Evolutionary conservation across 2,888 invertebrate species (phyloP).

Genomic region (Drosophila buzzatii): DNA sequence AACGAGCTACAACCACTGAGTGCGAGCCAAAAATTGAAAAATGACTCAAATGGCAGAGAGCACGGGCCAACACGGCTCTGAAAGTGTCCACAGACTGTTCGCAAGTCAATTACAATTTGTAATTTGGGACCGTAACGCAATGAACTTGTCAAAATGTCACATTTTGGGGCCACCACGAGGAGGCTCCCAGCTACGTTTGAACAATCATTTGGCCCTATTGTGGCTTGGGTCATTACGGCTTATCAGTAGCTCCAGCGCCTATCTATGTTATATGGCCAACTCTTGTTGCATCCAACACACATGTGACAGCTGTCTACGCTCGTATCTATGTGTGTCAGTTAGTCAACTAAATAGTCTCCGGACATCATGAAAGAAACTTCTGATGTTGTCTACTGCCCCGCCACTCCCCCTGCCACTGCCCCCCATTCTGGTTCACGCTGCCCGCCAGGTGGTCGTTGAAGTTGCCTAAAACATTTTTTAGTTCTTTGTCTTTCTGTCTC

Average conservation of each 20-base stretch:
- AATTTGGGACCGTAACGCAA: conserved; percentile 34
- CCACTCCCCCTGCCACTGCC: conserved; percentile 1
- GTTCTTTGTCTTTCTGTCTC: conserved; percentile 37
- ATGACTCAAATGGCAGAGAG: conserved; percentile 52
- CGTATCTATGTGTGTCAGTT: conserved; percentile 70
- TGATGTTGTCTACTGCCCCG: conserved; percentile 23
- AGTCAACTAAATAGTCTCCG: conserved; percentile 54
- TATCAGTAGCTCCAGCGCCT: conserved; percentile 24
- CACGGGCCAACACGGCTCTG: conserved; percentile 10
- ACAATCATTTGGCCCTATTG: conserved; percentile 45
- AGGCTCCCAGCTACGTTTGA: conserved; percentile 28
- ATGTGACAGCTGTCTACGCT: conserved; percentile 13
- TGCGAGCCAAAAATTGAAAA: conserved; percentile 61
- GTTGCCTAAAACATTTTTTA: conserved; percentile 65
- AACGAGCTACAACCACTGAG: conserved; percentile 46
- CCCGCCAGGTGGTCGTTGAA: conserved; percentile 47
- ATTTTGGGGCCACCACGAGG: conserved; percentile 23
- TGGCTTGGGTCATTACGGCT: conserved; percentile 7
- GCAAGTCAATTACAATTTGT: conserved; percentile 62
- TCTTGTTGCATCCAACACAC: conserved; percentile 9
- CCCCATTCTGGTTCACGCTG: conserved; percentile 27
- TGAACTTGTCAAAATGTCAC: conserved; percentile 52
- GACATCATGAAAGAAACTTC: conserved; percentile 43
- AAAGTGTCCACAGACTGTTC: conserved; percentile 22
- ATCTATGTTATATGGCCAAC: conserved; percentile 6